phyloP scores from a whole-genome alignment of 2,888 invertebrate species.

The Pollenia griseotomentosa region DNA sequence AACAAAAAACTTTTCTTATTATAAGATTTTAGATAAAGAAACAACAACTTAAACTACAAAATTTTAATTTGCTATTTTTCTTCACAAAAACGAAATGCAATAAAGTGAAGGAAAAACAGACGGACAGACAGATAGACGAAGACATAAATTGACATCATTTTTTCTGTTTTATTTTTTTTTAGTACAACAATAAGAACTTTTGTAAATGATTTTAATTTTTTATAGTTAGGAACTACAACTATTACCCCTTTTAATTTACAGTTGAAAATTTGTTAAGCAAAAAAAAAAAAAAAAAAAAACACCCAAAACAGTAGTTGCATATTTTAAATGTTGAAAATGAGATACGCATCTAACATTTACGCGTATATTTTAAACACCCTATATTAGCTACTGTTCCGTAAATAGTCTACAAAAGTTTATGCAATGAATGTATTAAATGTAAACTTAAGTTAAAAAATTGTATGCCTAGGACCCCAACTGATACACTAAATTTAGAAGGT shows the following conservation, averaged over 20 bases:
- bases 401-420: too few relatives aligned
- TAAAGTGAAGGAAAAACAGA: slow-evolving; percentile 42
- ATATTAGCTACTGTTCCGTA: background rate
- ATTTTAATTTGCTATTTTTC: slow-evolving; percentile 61
- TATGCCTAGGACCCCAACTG: too few relatives aligned
- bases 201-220: background rate
- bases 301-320: slow-evolving; percentile 61
- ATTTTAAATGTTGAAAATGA: slow-evolving; percentile 48
- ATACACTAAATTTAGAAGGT: too few relatives aligned
- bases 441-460: too few relatives aligned
- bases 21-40: slow-evolving; percentile 64
- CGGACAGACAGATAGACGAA: slow-evolving; percentile 12
- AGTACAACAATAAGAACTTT: background rate
- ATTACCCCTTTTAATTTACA: slow-evolving; percentile 48
- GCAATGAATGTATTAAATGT: too few relatives aligned
- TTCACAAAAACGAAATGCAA: slow-evolving; percentile 51
- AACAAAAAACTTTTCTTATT: slow-evolving; percentile 60
- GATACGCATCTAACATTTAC: slow-evolving; percentile 68
- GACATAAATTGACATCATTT: slow-evolving; percentile 62
- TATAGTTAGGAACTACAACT: slow-evolving; percentile 2
- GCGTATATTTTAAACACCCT: slow-evolving; percentile 42
- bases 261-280: background rate
- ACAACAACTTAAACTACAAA: slow-evolving; percentile 55
- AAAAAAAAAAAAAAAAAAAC: background rate
- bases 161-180: background rate